Percentiles rank a stretch among this genome's conserved stretches.
Conservation (phyloP, 2,797 vertebrate species). For the Clarias platycephalus region DNA sequence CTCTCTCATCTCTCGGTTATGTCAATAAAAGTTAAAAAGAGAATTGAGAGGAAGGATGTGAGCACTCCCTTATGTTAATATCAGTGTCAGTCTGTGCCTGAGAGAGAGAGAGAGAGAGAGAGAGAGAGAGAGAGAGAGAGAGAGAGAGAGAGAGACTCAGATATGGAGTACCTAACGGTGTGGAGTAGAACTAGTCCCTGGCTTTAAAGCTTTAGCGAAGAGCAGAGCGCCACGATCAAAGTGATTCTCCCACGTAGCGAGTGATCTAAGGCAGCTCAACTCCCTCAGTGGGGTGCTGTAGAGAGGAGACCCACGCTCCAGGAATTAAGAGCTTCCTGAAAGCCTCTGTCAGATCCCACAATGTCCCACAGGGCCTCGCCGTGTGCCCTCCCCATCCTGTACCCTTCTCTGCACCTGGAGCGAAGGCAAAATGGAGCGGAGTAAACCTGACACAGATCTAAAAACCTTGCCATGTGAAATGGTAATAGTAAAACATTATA, state of each 20-base stretch:
- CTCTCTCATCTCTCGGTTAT: slow-evolving; percentile 57
- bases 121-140: not conserved
- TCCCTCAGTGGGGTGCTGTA: slow-evolving; percentile 48
- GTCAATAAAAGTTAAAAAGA: slow-evolving; percentile 47
- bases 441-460: slow-evolving; percentile 29
- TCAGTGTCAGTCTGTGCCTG: slow-evolving; percentile 43
- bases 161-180: slow-evolving; percentile 41
- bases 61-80: slow-evolving; percentile 45
- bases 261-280: slow-evolving; percentile 61
- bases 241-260: slow-evolving; percentile 63
- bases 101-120: slow-evolving; percentile 1
- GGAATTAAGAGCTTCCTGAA: slow-evolving; percentile 57
- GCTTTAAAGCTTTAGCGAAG: slow-evolving; percentile 60
- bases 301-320: slow-evolving; percentile 28
- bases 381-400: slow-evolving; percentile 25
- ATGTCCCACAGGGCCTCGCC: slow-evolving; percentile 30
- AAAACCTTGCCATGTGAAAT: slow-evolving; percentile 16
- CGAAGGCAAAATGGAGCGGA: slow-evolving; percentile 37
- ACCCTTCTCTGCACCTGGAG: slow-evolving; percentile 39
- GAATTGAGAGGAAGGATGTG: slow-evolving; percentile 40
- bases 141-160: slow-evolving; percentile 36
- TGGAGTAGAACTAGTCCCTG: slow-evolving; percentile 38
- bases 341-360: slow-evolving; percentile 42
- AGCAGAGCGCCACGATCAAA: slow-evolving; percentile 67
- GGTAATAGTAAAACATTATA: not conserved